Evolutionary conservation across 2,113 vertebrate species (phyloP).

Genomic region (Hemiscyllium ocellatum): DNA sequence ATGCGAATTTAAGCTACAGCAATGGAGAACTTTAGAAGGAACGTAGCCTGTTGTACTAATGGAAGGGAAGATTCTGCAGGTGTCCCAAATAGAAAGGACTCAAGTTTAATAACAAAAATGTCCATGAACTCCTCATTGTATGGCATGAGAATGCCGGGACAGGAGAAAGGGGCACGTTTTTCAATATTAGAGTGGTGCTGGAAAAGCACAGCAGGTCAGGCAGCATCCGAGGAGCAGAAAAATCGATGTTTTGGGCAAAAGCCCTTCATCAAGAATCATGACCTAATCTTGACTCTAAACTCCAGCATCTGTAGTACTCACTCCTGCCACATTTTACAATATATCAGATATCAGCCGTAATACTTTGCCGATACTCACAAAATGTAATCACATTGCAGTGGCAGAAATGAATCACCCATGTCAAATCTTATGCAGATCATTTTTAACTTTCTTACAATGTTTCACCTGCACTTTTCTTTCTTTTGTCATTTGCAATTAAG

Average conservation of each 20-base stretch:
- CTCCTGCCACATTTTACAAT: background rate
- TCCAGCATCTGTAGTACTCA: no score
- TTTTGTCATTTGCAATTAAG: background rate
- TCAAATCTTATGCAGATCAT: background rate
- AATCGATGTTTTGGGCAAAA: no score
- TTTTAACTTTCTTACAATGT: background rate
- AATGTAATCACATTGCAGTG: background rate
- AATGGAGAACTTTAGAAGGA: background rate
- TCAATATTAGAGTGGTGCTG: no score
- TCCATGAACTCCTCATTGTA: background rate
- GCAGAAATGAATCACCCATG: background rate
- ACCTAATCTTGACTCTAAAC: no score
- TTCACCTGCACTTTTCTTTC: background rate
- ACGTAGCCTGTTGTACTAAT: background rate
- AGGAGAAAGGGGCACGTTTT: background rate
- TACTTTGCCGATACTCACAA: background rate
- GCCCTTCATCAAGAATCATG: no score
- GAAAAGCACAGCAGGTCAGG: no score
- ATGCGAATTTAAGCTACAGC: background rate
- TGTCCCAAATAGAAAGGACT: background rate
- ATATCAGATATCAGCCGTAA: no score
- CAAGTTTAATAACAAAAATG: background rate
- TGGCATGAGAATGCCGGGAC: background rate
- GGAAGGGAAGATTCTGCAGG: background rate
- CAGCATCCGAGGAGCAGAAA: no score